A percentile compares a stretch with the other conserved stretches of the same genome.
These are phyloP conservation scores for Drosophila ercepeae DNA, from an alignment of 1,140 invertebrate species.

Conservation along the genomic window DNA sequence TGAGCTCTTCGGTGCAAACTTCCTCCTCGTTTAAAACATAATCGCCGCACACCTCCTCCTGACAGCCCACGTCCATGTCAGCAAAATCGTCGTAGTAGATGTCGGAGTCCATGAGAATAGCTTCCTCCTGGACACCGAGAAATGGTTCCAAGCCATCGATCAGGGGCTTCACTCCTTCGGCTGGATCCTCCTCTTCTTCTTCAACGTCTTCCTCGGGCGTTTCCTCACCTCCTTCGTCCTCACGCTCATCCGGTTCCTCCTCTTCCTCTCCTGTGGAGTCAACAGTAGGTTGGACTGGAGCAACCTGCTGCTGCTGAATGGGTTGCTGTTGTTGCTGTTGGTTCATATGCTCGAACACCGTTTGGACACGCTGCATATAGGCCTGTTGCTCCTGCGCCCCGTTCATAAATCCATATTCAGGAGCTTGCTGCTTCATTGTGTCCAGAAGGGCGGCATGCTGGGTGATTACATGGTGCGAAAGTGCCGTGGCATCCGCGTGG, in stretches of 20 bases:
- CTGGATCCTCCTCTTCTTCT: slow-evolving; percentile 30
- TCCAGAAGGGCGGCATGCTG: slow-evolving; percentile 71
- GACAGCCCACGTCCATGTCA: slow-evolving; percentile 73
- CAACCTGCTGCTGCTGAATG: neutral
- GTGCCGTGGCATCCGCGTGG: slow-evolving; percentile 69
- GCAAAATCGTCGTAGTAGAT: slow-evolving; percentile 65
- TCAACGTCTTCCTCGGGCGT: slow-evolving; percentile 14
- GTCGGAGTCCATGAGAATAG: slow-evolving; percentile 44
- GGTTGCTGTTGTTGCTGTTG: slow-evolving; percentile 58
- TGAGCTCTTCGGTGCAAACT: slow-evolving; percentile 59
- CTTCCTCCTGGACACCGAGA: slow-evolving; percentile 26
- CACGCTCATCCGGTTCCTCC: slow-evolving; percentile 23
- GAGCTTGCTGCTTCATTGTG: slow-evolving; percentile 51
- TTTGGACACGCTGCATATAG: slow-evolving; percentile 67
- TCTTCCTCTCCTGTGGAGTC: slow-evolving; percentile 67
- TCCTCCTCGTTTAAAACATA: slow-evolving; percentile 70
- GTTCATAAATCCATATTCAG: neutral
- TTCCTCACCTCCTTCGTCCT: slow-evolving; percentile 1
- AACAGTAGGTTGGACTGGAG: slow-evolving; percentile 25
- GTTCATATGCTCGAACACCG: slow-evolving; percentile 69
- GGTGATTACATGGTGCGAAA: slow-evolving; percentile 73
- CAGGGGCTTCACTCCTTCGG: slow-evolving; percentile 5
- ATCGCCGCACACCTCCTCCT: slow-evolving; percentile 72
- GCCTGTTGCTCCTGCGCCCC: slow-evolving; percentile 57
- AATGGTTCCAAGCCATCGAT: slow-evolving; percentile 1